Evolutionary conservation across 2,113 vertebrate species (phyloP), one percentile per base, ranked within the genome.

Genomic region (Sinocyclocheilus anophthalmus): DNA sequence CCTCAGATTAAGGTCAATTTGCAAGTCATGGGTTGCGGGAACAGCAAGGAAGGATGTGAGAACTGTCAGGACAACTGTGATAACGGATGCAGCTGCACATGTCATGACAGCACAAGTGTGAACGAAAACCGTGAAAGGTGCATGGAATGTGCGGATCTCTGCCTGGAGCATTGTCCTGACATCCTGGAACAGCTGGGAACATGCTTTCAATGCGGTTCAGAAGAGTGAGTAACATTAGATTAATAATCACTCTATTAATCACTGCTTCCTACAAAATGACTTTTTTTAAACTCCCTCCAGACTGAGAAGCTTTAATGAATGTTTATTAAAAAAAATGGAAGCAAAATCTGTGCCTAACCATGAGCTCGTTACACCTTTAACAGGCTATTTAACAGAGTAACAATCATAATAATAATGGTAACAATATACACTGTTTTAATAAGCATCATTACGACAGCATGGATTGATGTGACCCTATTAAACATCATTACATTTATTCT

Each of bases 121-220:
- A 30, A 30, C 0, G 30, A 26, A 26, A 26, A 26, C 26, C 1
- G 26, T 26, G 1, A 30, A 30, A 30, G 0, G 30, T 30, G 30
- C 30, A 30, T 11, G n/a, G 0, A 45, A 12, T 50, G 48, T 12
- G 26, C 26, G 26, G 26, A 26, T 26, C 26, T 26, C 26, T 26
- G 26, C 26, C 26, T 26, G 26, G 26, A 26, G 1, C 26, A 1
- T 50, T 50, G 11, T 45, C 0, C 9, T 48, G 4, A 14, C 4
- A 1, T 67, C 10, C 0, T 1, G 22, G n/a, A 65, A 0, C 1
- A 0, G 1, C 63, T 67, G 26, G 2, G 5, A 67, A 0, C 1
- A 1, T 3, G 13, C 26, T 1, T 6, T 67, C 0, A 30, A 3
- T 30, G 13, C 63, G 16, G 5, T 67, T 3, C 63, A 30, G 13